These are phyloP conservation scores for Drosophila baimaii DNA, from an alignment of 1,140 invertebrate species.

Conservation along the genomic window DNA sequence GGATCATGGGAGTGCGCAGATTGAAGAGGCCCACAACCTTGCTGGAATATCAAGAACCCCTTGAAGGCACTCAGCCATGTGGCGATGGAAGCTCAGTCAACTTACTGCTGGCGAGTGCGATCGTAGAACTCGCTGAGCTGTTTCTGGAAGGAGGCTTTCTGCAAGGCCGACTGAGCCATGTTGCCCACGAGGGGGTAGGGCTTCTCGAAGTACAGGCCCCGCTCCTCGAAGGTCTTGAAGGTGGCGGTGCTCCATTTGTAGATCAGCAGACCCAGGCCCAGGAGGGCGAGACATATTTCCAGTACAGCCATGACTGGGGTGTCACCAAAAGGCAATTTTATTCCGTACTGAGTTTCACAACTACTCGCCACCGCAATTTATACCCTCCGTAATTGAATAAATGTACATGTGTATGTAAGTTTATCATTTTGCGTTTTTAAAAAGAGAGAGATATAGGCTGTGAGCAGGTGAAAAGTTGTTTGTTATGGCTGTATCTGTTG, in stretches of 20 bases:
- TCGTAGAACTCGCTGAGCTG: slow-evolving; percentile 55
- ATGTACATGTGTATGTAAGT: neutral
- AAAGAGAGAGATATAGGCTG: slow-evolving; percentile 9
- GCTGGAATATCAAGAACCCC: slow-evolving; percentile 56
- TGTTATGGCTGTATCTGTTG: neutral
- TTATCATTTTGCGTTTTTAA: slow-evolving; percentile 1
- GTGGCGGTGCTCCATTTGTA: slow-evolving; percentile 65
- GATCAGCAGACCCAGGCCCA: slow-evolving; percentile 28
- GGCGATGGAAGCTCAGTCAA: neutral
- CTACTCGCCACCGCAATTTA: slow-evolving; percentile 16
- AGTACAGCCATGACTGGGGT: slow-evolving; percentile 20
- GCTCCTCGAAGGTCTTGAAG: slow-evolving; percentile 74
- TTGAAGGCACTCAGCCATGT: neutral
- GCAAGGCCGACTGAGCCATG: slow-evolving; percentile 56
- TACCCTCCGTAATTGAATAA: slow-evolving; percentile 13
- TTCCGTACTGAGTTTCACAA: slow-evolving; percentile 27
- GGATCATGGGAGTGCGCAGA: slow-evolving; percentile 85
- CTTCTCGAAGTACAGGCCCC: slow-evolving; percentile 74
- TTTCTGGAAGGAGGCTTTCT: slow-evolving; percentile 64
- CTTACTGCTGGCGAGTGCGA: slow-evolving; percentile 67
- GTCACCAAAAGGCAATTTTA: neutral
- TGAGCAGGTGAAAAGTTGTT: slow-evolving; percentile 12
- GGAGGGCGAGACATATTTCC: slow-evolving; percentile 35
- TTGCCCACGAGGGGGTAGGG: slow-evolving; percentile 82
- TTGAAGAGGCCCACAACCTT: slow-evolving; percentile 85